Evolutionary conservation across 2,888 invertebrate species (phyloP).

Genomic region (Lumbricus terrestris): DNA sequence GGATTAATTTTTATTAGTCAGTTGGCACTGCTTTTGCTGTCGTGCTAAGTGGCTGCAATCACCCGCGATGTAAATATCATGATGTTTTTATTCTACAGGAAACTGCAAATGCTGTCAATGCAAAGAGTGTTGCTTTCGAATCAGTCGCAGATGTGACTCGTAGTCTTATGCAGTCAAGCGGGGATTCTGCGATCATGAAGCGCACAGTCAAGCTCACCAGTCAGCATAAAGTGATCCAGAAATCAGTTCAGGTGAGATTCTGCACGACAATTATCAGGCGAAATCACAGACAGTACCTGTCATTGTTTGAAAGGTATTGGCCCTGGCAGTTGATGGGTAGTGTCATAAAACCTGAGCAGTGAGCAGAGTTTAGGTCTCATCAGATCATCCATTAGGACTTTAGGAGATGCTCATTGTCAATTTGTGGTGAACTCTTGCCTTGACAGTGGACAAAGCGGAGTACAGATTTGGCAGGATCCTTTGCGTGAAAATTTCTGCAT

Average conservation of each 20-base stretch:
- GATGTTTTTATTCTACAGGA: not conserved
- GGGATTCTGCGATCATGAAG: not conserved
- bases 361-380: no score
- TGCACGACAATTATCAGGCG: not conserved
- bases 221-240: not conserved
- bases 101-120: not conserved
- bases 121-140: not conserved
- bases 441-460: no score
- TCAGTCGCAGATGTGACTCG: not conserved
- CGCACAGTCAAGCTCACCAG: not conserved
- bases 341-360: not conserved
- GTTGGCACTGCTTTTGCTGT: not conserved
- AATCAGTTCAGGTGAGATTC: not conserved
- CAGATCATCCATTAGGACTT: no score
- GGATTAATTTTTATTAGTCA: not conserved
- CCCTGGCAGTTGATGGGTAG: not conserved
- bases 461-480: no score
- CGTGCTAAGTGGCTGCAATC: not conserved
- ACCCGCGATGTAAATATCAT: not conserved
- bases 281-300: not conserved
- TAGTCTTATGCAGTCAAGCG: not conserved
- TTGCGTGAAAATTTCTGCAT: no score
- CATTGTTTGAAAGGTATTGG: not conserved
- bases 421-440: no score
- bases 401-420: no score